phyloP scores from a whole-genome alignment of 2,888 invertebrate genomes.

The Aphrophora alni region DNA sequence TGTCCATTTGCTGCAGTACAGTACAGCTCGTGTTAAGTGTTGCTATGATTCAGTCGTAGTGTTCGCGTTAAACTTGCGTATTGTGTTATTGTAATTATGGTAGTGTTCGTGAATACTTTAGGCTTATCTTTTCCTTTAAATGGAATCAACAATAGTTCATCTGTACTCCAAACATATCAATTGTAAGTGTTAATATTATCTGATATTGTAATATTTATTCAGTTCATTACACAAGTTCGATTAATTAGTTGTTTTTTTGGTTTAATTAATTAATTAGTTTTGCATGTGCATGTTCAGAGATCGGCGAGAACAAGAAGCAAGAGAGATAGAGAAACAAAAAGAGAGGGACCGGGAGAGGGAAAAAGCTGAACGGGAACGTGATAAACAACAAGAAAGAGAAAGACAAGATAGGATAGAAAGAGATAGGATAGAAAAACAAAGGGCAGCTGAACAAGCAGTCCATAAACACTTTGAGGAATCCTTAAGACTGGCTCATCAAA shows the following conservation, averaged over 20 bases:
- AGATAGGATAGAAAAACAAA: conserved; percentile 67
- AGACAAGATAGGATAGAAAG: conserved; percentile 55
- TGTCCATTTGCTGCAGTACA: neutral
- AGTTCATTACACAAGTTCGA: too few relatives aligned
- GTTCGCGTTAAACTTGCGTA: neutral
- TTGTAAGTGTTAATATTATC: neutral
- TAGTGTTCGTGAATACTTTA: neutral
- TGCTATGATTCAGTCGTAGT: neutral
- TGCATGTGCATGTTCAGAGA: conserved; percentile 58
- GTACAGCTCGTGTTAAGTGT: neutral
- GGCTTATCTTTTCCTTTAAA: neutral
- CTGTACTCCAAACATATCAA: neutral
- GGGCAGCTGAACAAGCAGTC: conserved; percentile 71
- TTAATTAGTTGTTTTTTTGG: too few relatives aligned
- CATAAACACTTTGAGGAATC: conserved; percentile 92
- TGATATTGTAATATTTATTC: too few relatives aligned
- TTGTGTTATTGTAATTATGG: neutral
- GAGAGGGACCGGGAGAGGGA: conserved; percentile 53
- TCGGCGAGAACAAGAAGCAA: conserved; percentile 68
- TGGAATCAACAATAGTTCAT: neutral
- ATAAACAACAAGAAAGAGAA: conserved; percentile 47
- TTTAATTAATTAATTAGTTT: neutral
- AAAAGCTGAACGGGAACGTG: conserved; percentile 43
- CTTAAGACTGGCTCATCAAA: conserved; percentile 73
- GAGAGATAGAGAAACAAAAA: conserved; percentile 60